Evolutionary conservation across 37 sponge, comb jelly and placozoan species (phyloP), one percentile per base, ranked within the genome.

Genomic region (Spongilla lacustris): DNA sequence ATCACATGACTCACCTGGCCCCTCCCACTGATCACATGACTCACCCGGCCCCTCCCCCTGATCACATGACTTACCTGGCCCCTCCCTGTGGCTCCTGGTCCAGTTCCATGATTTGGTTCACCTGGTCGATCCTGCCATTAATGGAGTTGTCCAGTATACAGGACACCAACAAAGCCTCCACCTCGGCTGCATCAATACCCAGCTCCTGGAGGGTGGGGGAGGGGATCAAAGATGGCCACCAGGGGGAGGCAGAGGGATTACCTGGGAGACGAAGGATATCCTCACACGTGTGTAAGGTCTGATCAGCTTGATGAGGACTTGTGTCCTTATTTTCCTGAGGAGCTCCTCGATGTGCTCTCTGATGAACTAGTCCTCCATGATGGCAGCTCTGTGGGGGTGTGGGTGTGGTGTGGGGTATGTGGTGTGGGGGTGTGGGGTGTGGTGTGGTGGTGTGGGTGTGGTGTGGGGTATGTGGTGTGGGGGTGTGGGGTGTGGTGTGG

Each of bases 341-440:
- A 96, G 66, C 31, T 96, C 96, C 83, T 98, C 98, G 4, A 98
- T 96, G 83, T 98, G 98, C 81, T 98, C 98, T 46, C 93, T 69
- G 14, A 98, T 96, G 77, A 97, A 97, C n/a, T n/a, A 4, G 85
- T 95, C 98, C 74, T 94, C 98, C 98, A 97, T 97, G 23, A 98
- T 96, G n/a, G n/a, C 24, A 91, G 82, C n/a, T 75, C 77, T 50
- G 80, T 83, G 67, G 36, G 33, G 9, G 49, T 26, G 66, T n/a
- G 58, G 26, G n/a, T n/a, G 10, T 4, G 50, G 75, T 23, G 31
- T 67, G 27, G 46, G 4, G 46, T 46, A 8, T 46, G 46, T 46
- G 46, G 46, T n/a, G n/a, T n/a, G n/a, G n/a, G n/a, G n/a, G n/a
- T n/a, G n/a, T n/a, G n/a, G n/a, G n/a, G n/a, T n/a, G n/a, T n/a